Conservation (phyloP, 1,140 invertebrate species). For the Fopius arisanus region DNA sequence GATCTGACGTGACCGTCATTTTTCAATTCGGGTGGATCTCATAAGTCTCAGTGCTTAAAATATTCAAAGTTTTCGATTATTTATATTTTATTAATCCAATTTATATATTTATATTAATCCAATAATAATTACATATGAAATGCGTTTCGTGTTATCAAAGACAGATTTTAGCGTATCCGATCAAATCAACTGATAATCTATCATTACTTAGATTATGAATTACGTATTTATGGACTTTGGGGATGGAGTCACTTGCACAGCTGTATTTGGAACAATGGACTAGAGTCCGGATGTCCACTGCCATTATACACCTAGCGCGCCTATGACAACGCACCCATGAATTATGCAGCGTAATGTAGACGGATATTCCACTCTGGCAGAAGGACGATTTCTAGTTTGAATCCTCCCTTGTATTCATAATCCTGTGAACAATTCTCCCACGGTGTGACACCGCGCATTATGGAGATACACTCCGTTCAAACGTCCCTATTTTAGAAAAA, state of each 20-base stretch:
- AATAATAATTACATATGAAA: too few species aligned
- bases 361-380: conserved; percentile 8
- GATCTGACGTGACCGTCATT: too few species aligned
- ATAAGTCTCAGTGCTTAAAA: too few species aligned
- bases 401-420: neutral
- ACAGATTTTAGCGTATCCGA: too few species aligned
- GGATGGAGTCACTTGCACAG: neutral
- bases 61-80: too few species aligned
- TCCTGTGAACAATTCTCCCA: neutral
- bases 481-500: too few species aligned
- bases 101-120: too few species aligned
- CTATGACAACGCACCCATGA: conserved; percentile 1
- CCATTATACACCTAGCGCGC: conserved; percentile 10
- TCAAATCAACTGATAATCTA: too few species aligned
- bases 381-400: conserved; percentile 7
- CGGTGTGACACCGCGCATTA: neutral
- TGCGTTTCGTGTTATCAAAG: too few species aligned
- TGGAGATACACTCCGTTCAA: neutral
- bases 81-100: too few species aligned
- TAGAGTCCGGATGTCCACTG: neutral
- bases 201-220: neutral
- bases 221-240: neutral
- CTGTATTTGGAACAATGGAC: neutral
- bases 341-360: conserved; percentile 14
- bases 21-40: too few species aligned